Percentiles rank a stretch among this genome's conserved stretches.
These are phyloP conservation scores for Andrena flavipes DNA, from an alignment of 2,888 invertebrate genomes.

Conservation along the genomic window DNA sequence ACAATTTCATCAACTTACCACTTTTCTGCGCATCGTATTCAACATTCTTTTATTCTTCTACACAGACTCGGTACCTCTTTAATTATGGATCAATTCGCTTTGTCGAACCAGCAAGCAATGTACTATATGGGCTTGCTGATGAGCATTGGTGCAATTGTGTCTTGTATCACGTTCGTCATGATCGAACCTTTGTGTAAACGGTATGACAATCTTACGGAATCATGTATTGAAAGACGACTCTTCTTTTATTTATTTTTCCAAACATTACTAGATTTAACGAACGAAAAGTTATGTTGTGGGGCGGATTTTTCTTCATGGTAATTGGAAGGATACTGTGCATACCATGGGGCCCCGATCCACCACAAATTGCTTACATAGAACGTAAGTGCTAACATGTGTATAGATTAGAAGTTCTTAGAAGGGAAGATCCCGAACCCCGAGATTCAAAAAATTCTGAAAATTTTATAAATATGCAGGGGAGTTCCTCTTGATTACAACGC, in stretches of 20 bases:
- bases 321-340: conserved; percentile 91
- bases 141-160: conserved; percentile 92
- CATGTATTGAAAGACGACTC: neutral
- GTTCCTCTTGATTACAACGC: no score
- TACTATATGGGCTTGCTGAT: conserved; percentile 93
- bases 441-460: no score
- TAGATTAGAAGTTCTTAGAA: neutral
- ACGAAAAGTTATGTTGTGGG: conserved; percentile 92
- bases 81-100: conserved; percentile 96
- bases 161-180: conserved; percentile 90
- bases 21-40: neutral
- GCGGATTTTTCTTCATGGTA: conserved; percentile 93
- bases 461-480: no score
- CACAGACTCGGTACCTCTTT: conserved; percentile 91
- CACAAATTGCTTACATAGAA: conserved; percentile 86
- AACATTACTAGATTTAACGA: conserved; percentile 87
- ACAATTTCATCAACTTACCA: conserved; percentile 2
- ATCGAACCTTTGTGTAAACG: conserved; percentile 90
- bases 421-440: no score
- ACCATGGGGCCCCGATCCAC: conserved; percentile 91
- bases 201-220: conserved; percentile 70
- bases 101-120: conserved; percentile 91
- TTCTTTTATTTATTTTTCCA: neutral
- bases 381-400: conserved; percentile 69
- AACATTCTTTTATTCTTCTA: conserved; percentile 23